Conservation (phyloP, 1,140 invertebrate species). For the Diabrotica virgifera region DNA sequence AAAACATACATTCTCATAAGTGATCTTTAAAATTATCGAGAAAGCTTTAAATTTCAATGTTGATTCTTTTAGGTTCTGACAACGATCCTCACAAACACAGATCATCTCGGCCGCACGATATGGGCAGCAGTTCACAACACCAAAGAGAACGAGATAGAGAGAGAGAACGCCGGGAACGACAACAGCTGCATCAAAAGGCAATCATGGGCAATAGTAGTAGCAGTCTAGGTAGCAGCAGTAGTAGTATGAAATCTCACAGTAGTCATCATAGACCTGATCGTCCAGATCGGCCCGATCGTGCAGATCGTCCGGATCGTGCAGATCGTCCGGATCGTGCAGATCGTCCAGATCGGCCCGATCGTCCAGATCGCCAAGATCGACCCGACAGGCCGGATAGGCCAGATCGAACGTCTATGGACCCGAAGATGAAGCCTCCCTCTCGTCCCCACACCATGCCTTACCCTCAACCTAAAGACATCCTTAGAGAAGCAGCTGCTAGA, state of each 20-base stretch:
- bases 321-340: constrained; percentile 12
- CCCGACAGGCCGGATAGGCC: constrained; percentile 35
- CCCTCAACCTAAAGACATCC: constrained; percentile 33
- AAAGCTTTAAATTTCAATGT: too few relatives aligned
- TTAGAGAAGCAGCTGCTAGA: constrained; percentile 33
- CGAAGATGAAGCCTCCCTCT: constrained; percentile 40
- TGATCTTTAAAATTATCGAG: too few relatives aligned
- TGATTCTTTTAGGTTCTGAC: constrained; percentile 20
- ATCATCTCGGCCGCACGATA: constrained; percentile 42
- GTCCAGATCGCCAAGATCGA: too few relatives aligned
- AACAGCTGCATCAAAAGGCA: constrained; percentile 24
- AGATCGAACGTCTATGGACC: constrained; percentile 35
- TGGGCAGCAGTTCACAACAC: constrained; percentile 44
- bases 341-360: too few relatives aligned
- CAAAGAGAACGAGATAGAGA: constrained; percentile 50
- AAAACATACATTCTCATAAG: too few relatives aligned
- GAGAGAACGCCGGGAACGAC: constrained; percentile 27
- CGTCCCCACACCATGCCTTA: constrained; percentile 29
- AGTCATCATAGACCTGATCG: background rate
- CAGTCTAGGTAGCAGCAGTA: background rate
- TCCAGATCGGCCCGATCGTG: background rate
- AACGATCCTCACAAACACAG: constrained; percentile 40
- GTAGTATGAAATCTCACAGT: background rate
- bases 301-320: constrained; percentile 31
- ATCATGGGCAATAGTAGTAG: constrained; percentile 31